These are phyloP conservation scores for Phocoena sinus DNA, from an alignment of 2,113 vertebrate species.

Conservation along the genomic window DNA sequence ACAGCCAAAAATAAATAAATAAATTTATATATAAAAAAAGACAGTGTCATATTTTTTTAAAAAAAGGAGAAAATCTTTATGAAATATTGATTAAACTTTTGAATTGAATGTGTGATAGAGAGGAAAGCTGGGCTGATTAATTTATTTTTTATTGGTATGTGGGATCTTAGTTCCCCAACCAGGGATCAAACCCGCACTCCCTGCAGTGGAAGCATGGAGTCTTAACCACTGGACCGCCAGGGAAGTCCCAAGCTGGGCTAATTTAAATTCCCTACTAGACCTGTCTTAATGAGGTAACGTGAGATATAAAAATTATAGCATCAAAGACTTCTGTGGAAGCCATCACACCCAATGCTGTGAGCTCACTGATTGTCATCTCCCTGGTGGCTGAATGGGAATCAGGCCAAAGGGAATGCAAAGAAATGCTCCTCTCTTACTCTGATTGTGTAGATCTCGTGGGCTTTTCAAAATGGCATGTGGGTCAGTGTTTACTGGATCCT, in stretches of 20 bases:
- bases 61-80: conserved; percentile 76
- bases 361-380: not conserved
- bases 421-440: not conserved
- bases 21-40: too few relatives aligned
- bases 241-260: conserved; percentile 63
- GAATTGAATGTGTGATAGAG: conserved; percentile 79
- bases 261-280: conserved; percentile 81
- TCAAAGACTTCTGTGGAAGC: conserved; percentile 55
- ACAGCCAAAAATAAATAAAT: too few relatives aligned
- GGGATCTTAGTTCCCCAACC: too few relatives aligned
- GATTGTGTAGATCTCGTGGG: not conserved
- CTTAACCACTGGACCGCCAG: too few relatives aligned
- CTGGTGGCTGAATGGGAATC: not conserved
- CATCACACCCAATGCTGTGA: not conserved
- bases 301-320: conserved; percentile 77
- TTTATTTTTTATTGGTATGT: too few relatives aligned
- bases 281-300: conserved; percentile 80
- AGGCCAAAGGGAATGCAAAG: not conserved
- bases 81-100: conserved; percentile 83
- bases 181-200: too few relatives aligned
- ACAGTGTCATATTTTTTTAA: too few relatives aligned
- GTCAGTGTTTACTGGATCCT: not conserved
- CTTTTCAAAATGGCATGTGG: not conserved
- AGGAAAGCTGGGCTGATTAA: conserved; percentile 79
- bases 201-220: too few relatives aligned